A percentile compares a stretch with the other conserved stretches of the same genome.
Evolutionary conservation across 2,797 vertebrate genomes (phyloP).

Genomic region (Acrocephalus scirpaceus): DNA sequence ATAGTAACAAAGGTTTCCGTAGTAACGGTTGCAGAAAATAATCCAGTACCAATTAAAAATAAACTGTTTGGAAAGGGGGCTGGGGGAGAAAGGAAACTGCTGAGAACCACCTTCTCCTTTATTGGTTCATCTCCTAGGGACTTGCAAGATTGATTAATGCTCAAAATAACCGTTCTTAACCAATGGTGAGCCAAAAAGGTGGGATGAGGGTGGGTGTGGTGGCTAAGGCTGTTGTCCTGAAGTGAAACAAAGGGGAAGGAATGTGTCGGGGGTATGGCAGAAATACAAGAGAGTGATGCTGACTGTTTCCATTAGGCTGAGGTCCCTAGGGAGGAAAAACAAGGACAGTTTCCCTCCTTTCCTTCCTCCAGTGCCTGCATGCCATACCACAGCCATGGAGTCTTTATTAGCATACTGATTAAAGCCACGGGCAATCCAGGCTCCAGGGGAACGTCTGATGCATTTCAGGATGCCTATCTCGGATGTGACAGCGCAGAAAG

Average conservation of each 20-base stretch:
- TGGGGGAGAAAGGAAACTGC: slow-evolving; percentile 52
- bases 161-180: slow-evolving; percentile 31
- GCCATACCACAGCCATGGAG: background rate
- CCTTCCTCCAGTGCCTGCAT: background rate
- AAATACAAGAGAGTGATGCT: background rate
- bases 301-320: slow-evolving; percentile 5
- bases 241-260: slow-evolving; percentile 31
- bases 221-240: background rate
- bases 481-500: background rate
- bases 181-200: background rate
- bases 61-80: slow-evolving; percentile 75
- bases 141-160: slow-evolving; percentile 37
- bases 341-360: background rate
- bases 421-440: slow-evolving; percentile 29
- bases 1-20: slow-evolving; percentile 81
- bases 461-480: background rate
- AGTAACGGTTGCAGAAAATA: slow-evolving; percentile 82
- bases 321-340: background rate
- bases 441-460: slow-evolving; percentile 7
- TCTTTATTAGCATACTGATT: slow-evolving; percentile 66
- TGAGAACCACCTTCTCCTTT: slow-evolving; percentile 48
- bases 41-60: slow-evolving; percentile 82
- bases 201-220: background rate
- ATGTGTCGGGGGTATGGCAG: background rate
- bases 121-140: slow-evolving; percentile 52